Evolutionary conservation across 1,140 invertebrate species (phyloP).

Genomic region (Battus philenor): DNA sequence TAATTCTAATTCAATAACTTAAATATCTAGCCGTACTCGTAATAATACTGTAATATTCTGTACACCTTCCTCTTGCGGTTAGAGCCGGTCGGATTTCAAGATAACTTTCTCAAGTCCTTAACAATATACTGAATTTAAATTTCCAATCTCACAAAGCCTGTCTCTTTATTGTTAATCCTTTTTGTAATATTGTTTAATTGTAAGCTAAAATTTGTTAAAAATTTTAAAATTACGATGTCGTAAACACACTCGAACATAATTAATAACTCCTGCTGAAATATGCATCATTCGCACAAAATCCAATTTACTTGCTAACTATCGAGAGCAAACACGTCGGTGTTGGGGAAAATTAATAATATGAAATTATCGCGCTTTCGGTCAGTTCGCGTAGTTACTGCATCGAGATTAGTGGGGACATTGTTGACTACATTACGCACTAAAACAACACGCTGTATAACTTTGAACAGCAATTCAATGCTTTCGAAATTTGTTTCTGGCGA

Average conservation of each 20-base stretch:
- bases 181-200: too few species aligned
- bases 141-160: too few species aligned
- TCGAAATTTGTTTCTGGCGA: conserved; percentile 17
- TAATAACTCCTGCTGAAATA: conserved; percentile 60
- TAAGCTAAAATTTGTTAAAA: conserved; percentile 44
- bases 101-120: too few species aligned
- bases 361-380: conserved; percentile 53
- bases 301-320: conserved; percentile 60
- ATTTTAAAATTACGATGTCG: conserved; percentile 40
- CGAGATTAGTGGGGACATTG: conserved; percentile 36
- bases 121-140: too few species aligned
- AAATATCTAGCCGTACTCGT: too few species aligned
- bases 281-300: conserved; percentile 62
- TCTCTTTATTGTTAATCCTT: too few species aligned
- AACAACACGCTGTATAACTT: conserved; percentile 23
- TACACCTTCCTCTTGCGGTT: too few species aligned
- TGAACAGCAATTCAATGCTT: conserved; percentile 20
- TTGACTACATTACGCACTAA: conserved; percentile 30
- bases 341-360: conserved; percentile 56
- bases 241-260: conserved; percentile 48
- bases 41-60: too few species aligned
- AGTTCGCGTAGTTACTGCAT: conserved; percentile 32
- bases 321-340: conserved; percentile 44
- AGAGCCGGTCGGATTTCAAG: too few species aligned
- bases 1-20: too few species aligned